These are phyloP conservation scores for Scomber scombrus DNA, from an alignment of 2,113 vertebrate genomes.

Conservation along the genomic window DNA sequence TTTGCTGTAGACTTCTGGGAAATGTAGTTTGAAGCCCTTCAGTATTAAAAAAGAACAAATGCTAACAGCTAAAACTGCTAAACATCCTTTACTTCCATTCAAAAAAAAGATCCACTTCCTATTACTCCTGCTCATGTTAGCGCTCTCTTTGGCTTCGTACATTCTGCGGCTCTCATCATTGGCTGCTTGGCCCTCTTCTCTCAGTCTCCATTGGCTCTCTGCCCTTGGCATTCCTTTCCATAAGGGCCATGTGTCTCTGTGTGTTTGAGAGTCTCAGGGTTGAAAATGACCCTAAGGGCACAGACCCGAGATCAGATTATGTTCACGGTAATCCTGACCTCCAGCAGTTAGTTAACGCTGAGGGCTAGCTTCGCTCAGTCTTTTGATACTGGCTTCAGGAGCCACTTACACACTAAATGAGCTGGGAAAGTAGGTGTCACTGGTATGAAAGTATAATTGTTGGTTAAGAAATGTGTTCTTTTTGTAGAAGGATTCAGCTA, in stretches of 20 bases:
- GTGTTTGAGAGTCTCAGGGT: conserved; percentile 15
- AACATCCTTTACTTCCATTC: too few relatives aligned
- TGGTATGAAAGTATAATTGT: neutral
- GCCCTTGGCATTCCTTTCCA: conserved; percentile 16
- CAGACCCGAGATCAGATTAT: conserved; percentile 54
- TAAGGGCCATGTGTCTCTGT: conserved; percentile 14
- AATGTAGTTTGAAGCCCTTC: too few relatives aligned
- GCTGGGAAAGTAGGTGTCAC: neutral
- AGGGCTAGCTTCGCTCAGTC: neutral
- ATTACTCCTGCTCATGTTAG: too few relatives aligned
- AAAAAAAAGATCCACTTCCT: too few relatives aligned
- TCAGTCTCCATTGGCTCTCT: conserved; percentile 29
- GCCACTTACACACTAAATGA: neutral
- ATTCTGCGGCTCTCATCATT: neutral
- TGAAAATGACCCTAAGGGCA: conserved; percentile 28
- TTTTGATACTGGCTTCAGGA: neutral
- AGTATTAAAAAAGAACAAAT: too few relatives aligned
- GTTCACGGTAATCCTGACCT: conserved; percentile 31
- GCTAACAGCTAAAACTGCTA: too few relatives aligned
- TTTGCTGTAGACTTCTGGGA: too few relatives aligned
- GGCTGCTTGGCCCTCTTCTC: conserved; percentile 20
- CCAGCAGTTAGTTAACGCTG: neutral
- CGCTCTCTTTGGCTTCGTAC: neutral
- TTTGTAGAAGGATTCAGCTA: conserved; percentile 10
- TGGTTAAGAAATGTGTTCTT: neutral